Percentiles rank a stretch among this genome's conserved stretches.
phyloP scores from a whole-genome alignment of 2,113 vertebrate species.

The Oreochromis spilurus region DNA sequence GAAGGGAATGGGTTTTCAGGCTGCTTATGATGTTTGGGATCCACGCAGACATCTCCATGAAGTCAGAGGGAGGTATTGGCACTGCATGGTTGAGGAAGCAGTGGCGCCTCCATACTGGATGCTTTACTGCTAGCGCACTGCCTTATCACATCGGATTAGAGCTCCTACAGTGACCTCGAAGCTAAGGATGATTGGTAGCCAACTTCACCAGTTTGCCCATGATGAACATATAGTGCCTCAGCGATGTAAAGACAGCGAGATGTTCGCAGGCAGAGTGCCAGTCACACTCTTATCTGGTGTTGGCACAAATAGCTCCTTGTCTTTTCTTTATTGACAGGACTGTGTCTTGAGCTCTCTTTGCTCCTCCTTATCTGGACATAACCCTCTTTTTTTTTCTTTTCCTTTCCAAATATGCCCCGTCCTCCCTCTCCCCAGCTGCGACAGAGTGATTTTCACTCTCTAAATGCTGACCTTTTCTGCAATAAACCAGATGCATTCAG shows the following conservation, averaged over 20 bases:
- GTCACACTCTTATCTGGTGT: constrained; percentile 13
- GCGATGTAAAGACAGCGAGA: constrained; percentile 6
- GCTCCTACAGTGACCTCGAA: constrained; percentile 36
- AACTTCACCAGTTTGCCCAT: constrained; percentile 32
- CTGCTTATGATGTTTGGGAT: constrained; percentile 67
- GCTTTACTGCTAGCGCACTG: constrained; percentile 29
- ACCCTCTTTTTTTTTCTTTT: not conserved
- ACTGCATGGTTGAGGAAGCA: constrained; percentile 43
- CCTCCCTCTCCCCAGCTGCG: constrained; percentile 51
- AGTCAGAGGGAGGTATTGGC: constrained; percentile 49
- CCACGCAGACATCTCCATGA: constrained; percentile 43
- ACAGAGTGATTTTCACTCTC: constrained; percentile 53
- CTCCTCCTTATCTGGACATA: not conserved
- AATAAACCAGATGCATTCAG: constrained; percentile 52
- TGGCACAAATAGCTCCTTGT: not conserved
- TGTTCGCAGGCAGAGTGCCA: not conserved
- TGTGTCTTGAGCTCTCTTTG: not conserved
- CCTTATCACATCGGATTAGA: constrained; percentile 69
- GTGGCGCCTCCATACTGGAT: constrained; percentile 32
- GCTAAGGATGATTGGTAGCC: constrained; percentile 48
- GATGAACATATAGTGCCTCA: constrained; percentile 3
- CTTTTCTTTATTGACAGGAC: not conserved
- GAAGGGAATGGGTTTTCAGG: constrained; percentile 35
- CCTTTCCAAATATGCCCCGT: constrained; percentile 3
- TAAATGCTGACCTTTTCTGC: constrained; percentile 72